Evolutionary conservation across 2,797 vertebrate species (phyloP), one percentile per base, ranked within the genome.

Genomic region (Alfaro cultratus): DNA sequence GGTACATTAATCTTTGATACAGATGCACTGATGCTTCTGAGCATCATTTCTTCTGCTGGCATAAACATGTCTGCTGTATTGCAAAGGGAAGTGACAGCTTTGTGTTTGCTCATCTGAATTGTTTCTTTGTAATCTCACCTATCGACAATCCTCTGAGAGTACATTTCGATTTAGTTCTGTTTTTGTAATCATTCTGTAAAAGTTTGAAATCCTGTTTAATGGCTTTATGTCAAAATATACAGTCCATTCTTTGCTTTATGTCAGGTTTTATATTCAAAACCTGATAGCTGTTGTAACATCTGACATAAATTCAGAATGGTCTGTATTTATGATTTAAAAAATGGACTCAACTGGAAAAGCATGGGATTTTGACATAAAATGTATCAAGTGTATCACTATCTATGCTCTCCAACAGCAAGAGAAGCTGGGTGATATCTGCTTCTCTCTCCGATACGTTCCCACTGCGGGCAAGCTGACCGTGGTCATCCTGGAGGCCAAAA

Each of bases 351-450:
- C 3, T 9, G n/a, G 41, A 46, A 70, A 70, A 7, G 12, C 5
- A 39, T 15, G 11, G 11, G 26, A 41, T 68, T 36, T 10, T 39
- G 31, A 26, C 39, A 21, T 67, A 41, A 41, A 39, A 23, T 2
- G 49, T 23, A 23, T 51, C 7, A 9, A 26, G 49, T 23, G 49
- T 26, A 53, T 92, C 85, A 87, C 80, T 81, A 81, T 18, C 74
- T 87, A 46, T 68, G 41, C 41, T 39, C 36, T 51, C 91, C 94
- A 79, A 91, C 93, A 99, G 99, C 98, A 99, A 97, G 99, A 99
- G 96, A 99, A 99, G 91, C 89, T 99, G 88, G 99, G 99, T 1
- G 99, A 99, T 92, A 99, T 99, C 95, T 99, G 99, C 95, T 99
- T 99, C 95, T 99, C 99, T n/a, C 97, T 99, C 85, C 97, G 99